Conservation (phyloP, 1,140 invertebrate genomes). For the silkworm (Bombyx mori) region DNA sequence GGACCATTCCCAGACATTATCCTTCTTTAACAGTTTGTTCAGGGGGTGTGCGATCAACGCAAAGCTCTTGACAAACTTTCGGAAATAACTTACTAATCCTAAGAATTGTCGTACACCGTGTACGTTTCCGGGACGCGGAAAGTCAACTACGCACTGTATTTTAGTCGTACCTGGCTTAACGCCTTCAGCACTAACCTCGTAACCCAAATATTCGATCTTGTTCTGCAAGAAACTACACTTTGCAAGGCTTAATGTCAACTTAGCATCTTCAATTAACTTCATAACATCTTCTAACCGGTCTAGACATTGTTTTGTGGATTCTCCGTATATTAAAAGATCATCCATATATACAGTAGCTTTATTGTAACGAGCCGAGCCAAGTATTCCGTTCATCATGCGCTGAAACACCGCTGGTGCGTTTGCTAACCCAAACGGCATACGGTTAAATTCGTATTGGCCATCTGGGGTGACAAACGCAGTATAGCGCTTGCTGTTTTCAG, state of each 20-base stretch:
- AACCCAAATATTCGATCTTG: too few relatives aligned
- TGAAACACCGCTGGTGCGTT: constrained; percentile 8
- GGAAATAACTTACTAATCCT: constrained; percentile 19
- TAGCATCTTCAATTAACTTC: background rate
- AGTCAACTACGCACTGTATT: constrained; percentile 10
- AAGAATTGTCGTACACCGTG: constrained; percentile 20
- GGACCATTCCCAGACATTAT: background rate
- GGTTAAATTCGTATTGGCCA: constrained; percentile 2
- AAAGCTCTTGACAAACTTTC: constrained; percentile 18
- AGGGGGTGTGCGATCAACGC: constrained; percentile 13
- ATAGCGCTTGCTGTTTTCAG: background rate
- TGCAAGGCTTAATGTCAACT: constrained; percentile 25
- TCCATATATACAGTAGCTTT: constrained; percentile 1
- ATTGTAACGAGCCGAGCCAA: background rate
- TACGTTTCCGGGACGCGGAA: constrained; percentile 14
- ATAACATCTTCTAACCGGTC: background rate
- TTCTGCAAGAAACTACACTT: too few relatives aligned
- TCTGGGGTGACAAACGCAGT: background rate
- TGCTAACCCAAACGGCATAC: constrained; percentile 4
- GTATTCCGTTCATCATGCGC: constrained; percentile 2
- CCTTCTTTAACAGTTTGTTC: constrained; percentile 5
- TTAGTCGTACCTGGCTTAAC: too few relatives aligned
- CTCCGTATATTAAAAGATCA: background rate
- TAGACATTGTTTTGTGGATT: background rate
- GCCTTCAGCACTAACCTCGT: too few relatives aligned